Base-by-base conservation (phyloP, 2,113 vertebrate species). In the Eudyptes chrysolophus region DNA sequence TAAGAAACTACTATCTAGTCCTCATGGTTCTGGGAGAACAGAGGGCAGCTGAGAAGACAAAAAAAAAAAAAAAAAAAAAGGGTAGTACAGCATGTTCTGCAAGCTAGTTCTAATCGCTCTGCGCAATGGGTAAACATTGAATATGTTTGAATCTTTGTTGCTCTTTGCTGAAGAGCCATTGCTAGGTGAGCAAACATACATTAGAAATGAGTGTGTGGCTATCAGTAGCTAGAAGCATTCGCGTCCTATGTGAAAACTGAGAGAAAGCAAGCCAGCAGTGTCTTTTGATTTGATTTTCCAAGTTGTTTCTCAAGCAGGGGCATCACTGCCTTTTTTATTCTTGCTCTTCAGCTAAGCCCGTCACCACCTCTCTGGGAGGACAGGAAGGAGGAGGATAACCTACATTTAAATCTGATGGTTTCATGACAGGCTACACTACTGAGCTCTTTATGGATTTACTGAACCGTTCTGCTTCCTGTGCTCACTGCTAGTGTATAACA, bases 321-420 rank as follows among this genome's bases (percentile, higher is more conserved):
- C 78, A 92, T 84, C 38, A 32, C 42, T 74, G 86, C 69, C 42
- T 71, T 71, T 79, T 95, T 93, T 66, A 48, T 74, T 70, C 70
- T 52, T 62, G 78, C 55, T 90, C 65, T 89, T 86, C 72, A 78
- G 78, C 70, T 88, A 92, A 97, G 51, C 65, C 58, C 90, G 75
- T 95, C 79, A 82, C 92, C 92, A 25, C 89, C 87, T 89, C 82
- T 42, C 70, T 0, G 52, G 80, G 81, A 97, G 72, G 90, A 94
- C 95, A 94, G 94, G 95, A 94, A 94, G 77, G 87, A 95, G 90
- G 92, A 96, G 93, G 93, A 97, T 96, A 97, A 97, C 96, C 97
- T 96, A 94, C 93, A 94, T 96, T 94, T 97, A 92, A 90, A 96
- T 95, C 89, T 96, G 93, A 95, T 95, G 90, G 95, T 81, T 96